A percentile compares a stretch with the other conserved stretches of the same genome.
These are phyloP conservation scores for Apodemia mormo DNA, from an alignment of 2,888 invertebrate genomes.

Conservation along the genomic window DNA sequence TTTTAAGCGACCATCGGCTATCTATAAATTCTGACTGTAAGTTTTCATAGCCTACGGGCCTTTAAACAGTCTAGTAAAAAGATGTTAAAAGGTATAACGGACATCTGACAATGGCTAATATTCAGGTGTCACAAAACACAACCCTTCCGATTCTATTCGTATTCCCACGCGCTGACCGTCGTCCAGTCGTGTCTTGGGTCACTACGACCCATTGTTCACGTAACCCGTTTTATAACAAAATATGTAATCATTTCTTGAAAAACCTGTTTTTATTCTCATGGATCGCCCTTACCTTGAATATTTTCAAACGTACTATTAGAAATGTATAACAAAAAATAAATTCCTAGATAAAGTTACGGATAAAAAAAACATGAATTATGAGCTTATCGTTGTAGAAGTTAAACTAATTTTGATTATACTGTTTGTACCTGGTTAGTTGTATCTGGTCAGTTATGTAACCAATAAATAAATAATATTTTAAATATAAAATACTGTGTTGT, in stretches of 20 bases:
- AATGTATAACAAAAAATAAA: background rate
- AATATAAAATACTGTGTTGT: too few relatives aligned
- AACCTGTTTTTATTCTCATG: constrained; percentile 58
- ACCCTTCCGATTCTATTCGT: constrained; percentile 32
- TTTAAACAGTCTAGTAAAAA: background rate
- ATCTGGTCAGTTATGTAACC: too few relatives aligned
- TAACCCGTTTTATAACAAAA: constrained; percentile 33
- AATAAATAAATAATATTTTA: too few relatives aligned
- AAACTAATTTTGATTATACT: too few relatives aligned
- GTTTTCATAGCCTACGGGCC: background rate
- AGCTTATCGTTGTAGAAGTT: too few relatives aligned
- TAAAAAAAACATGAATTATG: too few relatives aligned
- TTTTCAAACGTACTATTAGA: background rate
- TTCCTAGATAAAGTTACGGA: too few relatives aligned
- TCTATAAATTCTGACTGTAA: too few relatives aligned
- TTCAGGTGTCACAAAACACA: constrained; percentile 21
- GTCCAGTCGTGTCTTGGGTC: constrained; percentile 49
- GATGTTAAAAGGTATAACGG: constrained; percentile 23
- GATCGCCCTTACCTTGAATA: constrained; percentile 19
- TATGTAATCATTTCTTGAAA: constrained; percentile 41
- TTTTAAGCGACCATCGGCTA: too few relatives aligned
- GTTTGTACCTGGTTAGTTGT: too few relatives aligned
- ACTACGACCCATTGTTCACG: constrained; percentile 41
- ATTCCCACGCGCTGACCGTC: constrained; percentile 65
- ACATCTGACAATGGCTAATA: constrained; percentile 20